These are phyloP conservation scores for Operophtera brumata DNA, from an alignment of 2,888 invertebrate species.

Conservation along the genomic window DNA sequence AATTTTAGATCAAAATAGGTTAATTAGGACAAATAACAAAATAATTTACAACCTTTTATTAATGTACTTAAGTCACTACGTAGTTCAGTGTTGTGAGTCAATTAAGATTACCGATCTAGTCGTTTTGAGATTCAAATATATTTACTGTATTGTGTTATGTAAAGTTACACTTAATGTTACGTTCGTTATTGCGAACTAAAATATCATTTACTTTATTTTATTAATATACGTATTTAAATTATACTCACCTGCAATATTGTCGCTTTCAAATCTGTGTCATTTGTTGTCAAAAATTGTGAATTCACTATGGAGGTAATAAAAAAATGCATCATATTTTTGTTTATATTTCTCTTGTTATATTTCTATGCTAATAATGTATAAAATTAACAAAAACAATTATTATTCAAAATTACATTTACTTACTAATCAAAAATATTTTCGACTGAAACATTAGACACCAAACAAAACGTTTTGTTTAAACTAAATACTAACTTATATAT, in stretches of 20 bases:
- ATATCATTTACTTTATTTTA: constrained; percentile 26
- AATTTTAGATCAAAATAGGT: constrained; percentile 28
- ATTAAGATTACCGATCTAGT: constrained; percentile 70
- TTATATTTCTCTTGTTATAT: neutral
- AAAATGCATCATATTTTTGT: constrained; percentile 6
- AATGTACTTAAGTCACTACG: constrained; percentile 31
- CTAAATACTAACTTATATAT: no score
- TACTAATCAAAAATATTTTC: neutral
- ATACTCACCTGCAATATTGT: constrained; percentile 8
- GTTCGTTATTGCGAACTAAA: constrained; percentile 39
- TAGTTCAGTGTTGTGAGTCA: constrained; percentile 67
- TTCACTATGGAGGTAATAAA: constrained; percentile 10
- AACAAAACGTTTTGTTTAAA: neutral
- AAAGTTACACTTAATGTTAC: constrained; percentile 15
- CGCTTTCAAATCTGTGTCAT: constrained; percentile 30
- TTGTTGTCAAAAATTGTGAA: constrained; percentile 31
- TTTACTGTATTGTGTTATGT: constrained; percentile 36
- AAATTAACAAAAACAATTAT: neutral
- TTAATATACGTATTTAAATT: neutral
- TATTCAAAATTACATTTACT: neutral
- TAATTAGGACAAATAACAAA: constrained; percentile 29
- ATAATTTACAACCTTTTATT: constrained; percentile 18
- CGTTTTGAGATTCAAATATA: constrained; percentile 66
- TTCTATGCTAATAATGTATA: neutral
- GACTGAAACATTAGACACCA: neutral